Evolutionary conservation across 2,797 vertebrate genomes (phyloP), one percentile per base, ranked within the genome.

Genomic region (Oceanodroma leucorhoa): DNA sequence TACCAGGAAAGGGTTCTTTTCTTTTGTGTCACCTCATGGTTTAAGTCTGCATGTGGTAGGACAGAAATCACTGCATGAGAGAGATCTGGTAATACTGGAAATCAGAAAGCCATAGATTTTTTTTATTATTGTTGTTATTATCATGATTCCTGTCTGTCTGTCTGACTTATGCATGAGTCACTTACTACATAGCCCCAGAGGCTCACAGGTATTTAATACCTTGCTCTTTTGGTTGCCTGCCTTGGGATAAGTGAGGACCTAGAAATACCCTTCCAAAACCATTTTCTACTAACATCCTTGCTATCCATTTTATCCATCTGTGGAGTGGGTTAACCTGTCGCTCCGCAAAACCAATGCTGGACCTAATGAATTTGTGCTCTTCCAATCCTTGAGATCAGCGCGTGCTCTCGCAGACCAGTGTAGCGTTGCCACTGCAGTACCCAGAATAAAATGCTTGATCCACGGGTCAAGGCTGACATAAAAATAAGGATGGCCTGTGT

Each of bases 111-210:
- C 36, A 14, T 18, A 20, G 41, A 32, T 5, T 14, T 43, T 55
- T 60, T 65, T 43, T 41, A 46, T 57, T 43, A 13, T 60, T 81
- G 8, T 45, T 83, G 11, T 72, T 83, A 91, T 66, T 77, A 60
- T 69, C 61, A 26, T 36, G 24, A 92, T 89, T 91, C 55, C 55
- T 87, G 71, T 45, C 89, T 83, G 72, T 58, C 87, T 83, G n/a
- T 72, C 60, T 48, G 53, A 67, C 45, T 90, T 75, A 53, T 0
- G 7, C n/a, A 26, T 69, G 66, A 94, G 27, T 90, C 81, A 72
- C n/a, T 84, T 18, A 19, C 43, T 43, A 61, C 0, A 0, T 1
- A 81, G 67, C 18, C 32, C 55, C 84, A 71, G 61, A 95, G 38
- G 53, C 38, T 83, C 45, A 27, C 3, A 60, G 21, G 34, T 83